Evolutionary conservation across 2,113 vertebrate genomes (phyloP).

Genomic region (Oreocharis arfaki): DNA sequence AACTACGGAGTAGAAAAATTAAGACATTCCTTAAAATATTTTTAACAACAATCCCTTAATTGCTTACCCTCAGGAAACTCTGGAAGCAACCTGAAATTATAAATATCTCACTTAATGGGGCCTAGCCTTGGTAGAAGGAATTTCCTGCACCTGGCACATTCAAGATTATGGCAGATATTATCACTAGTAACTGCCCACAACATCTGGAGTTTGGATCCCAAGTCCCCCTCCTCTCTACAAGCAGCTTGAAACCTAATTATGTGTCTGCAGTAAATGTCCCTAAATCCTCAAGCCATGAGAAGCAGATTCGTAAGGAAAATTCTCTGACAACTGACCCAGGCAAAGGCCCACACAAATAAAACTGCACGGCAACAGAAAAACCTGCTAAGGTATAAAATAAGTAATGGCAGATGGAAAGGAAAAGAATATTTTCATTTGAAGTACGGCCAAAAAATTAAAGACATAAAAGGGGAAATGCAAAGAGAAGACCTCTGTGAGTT

Average conservation of each 20-base stretch:
- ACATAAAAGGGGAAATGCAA: background rate
- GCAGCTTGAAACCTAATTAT: background rate
- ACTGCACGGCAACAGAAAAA: background rate
- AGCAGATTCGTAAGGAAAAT: background rate
- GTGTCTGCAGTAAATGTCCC: background rate
- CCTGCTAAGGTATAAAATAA: background rate
- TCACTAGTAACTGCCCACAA: background rate
- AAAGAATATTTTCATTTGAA: background rate
- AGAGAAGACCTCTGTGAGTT: background rate
- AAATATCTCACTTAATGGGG: background rate
- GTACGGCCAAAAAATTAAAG: background rate
- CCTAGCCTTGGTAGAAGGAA: background rate
- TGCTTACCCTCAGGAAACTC: background rate
- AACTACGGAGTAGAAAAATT: background rate
- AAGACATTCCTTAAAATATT: background rate
- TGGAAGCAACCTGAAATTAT: background rate
- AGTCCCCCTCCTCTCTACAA: background rate
- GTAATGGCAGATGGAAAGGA: background rate
- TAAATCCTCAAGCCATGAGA: background rate
- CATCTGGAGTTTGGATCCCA: background rate
- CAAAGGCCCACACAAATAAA: background rate
- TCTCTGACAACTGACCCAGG: background rate
- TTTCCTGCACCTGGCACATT: background rate
- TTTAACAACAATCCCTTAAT: background rate
- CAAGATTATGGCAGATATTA: background rate